Conservation (phyloP, 2,888 invertebrate genomes). For the Exocentrus adspersus region DNA sequence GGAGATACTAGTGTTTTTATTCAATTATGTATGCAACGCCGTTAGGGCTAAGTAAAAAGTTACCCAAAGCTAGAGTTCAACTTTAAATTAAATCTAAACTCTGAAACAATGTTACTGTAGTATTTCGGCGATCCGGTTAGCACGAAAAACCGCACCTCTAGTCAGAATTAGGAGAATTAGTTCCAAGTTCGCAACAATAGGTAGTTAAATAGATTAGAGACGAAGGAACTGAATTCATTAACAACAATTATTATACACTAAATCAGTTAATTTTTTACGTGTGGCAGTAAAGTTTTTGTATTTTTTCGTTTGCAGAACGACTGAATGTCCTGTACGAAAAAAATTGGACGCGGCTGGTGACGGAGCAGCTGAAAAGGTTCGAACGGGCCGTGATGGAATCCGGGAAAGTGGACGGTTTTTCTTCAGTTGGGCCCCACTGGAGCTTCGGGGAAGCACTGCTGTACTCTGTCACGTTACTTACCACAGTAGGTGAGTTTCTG, state of each 20-base stretch:
- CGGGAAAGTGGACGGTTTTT: constrained; percentile 66
- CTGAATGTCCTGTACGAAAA: constrained; percentile 85
- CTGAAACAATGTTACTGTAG: neutral
- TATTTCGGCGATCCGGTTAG: neutral
- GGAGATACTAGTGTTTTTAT: neutral
- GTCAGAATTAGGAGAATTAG: too few species aligned
- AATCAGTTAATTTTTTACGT: too few species aligned
- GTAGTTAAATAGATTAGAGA: too few species aligned
- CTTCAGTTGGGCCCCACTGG: constrained; percentile 70
- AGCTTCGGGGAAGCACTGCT: constrained; percentile 85
- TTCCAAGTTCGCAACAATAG: too few species aligned
- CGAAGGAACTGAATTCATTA: too few species aligned
- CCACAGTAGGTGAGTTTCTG: constrained; percentile 86
- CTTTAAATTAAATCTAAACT: neutral
- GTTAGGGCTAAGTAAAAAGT: neutral
- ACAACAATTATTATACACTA: too few species aligned
- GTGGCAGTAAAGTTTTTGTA: neutral
- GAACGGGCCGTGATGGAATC: constrained; percentile 83
- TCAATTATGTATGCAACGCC: neutral
- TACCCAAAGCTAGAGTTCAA: neutral
- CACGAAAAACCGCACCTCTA: too few species aligned
- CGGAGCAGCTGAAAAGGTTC: constrained; percentile 80
- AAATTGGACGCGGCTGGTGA: constrained; percentile 85
- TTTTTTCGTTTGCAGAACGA: constrained; percentile 68
- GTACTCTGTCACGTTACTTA: constrained; percentile 87